These are phyloP conservation scores for Sussaba pulchella DNA, from an alignment of 2,888 invertebrate species.

Conservation along the genomic window DNA sequence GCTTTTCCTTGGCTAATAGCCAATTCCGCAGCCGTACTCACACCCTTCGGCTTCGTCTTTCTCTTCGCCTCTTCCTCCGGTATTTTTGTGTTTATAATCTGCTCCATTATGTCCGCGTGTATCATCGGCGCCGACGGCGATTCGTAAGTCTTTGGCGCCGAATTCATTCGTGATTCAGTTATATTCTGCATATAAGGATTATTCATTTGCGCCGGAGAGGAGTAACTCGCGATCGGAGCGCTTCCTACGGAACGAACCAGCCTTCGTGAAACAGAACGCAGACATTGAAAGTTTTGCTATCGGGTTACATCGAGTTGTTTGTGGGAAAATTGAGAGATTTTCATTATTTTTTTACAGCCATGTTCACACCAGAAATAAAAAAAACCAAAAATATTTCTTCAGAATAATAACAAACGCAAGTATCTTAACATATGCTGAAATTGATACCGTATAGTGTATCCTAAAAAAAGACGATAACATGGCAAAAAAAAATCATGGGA, in stretches of 20 bases:
- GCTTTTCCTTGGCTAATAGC: slow-evolving; percentile 87
- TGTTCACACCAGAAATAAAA: too few species aligned
- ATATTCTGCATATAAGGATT: slow-evolving; percentile 81
- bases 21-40: slow-evolving; percentile 87
- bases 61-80: slow-evolving; percentile 84
- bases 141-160: slow-evolving; percentile 84
- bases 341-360: too few species aligned
- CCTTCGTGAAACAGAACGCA: slow-evolving; percentile 59
- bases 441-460: too few species aligned
- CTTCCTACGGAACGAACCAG: slow-evolving; percentile 70
- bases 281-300: slow-evolving; percentile 35
- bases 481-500: too few species aligned
- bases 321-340: too few species aligned
- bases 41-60: slow-evolving; percentile 88
- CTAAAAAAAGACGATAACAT: too few species aligned
- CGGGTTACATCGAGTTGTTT: too few species aligned
- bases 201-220: slow-evolving; percentile 82
- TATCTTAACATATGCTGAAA: too few species aligned
- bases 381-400: too few species aligned
- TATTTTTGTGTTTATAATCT: slow-evolving; percentile 82
- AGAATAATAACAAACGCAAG: too few species aligned
- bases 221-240: slow-evolving; percentile 82
- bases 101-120: slow-evolving; percentile 82
- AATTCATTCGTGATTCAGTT: slow-evolving; percentile 79
- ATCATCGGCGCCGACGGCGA: slow-evolving; percentile 79